Base-by-base conservation (phyloP, 2,888 invertebrate genomes). In the Ephialtes manifestator region DNA sequence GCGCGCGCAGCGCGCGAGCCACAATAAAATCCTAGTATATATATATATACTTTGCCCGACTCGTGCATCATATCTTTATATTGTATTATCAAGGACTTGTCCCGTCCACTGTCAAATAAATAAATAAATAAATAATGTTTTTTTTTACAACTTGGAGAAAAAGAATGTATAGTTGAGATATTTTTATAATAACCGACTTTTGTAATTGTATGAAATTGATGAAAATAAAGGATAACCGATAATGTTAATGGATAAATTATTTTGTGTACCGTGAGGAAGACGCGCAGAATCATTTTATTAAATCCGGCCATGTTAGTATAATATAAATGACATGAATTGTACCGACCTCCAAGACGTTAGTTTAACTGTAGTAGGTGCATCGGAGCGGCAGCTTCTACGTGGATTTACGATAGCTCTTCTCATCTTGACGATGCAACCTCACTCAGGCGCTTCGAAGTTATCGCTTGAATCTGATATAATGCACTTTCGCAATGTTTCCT, bases 391-490 rank as follows among this genome's bases (percentile, higher is more conserved):
- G 63, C 48, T 63, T 75, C 35, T 31, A n/a, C 48, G 43, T 15
- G 20, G 18, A 18, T 75, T 75, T 75, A 75, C 60, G 75, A 75
- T 63, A 31, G 63, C 75, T 75, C 74, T 35, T 51, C 75, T 60
- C 75, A 48, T 75, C 75, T 75, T 15, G 75, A 74, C 75, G 75
- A 75, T 18, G 74, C 74, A 46, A 46, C 51, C 31, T 58, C 67
- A 39, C 43, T 77, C 55, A 24, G 39, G 53, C 55, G 58, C 43
- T 46, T 78, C 77, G 24, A 70, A 55, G 67, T 78, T 78, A 78
- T 78, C 68, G 58, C 65, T 68, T 58, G 77, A 78, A 78, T 70
- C 68, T 48, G n/a, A 68, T 78, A 78, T 78, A 78, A 78, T 58
- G 68, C 68, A 70, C 55, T 78, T 78, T 46, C 68, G 28, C 77